A percentile compares a stretch with the other conserved stretches of the same genome.
These are phyloP conservation scores for Cantharis rustica DNA, from an alignment of 2,888 invertebrate species.

Conservation along the genomic window DNA sequence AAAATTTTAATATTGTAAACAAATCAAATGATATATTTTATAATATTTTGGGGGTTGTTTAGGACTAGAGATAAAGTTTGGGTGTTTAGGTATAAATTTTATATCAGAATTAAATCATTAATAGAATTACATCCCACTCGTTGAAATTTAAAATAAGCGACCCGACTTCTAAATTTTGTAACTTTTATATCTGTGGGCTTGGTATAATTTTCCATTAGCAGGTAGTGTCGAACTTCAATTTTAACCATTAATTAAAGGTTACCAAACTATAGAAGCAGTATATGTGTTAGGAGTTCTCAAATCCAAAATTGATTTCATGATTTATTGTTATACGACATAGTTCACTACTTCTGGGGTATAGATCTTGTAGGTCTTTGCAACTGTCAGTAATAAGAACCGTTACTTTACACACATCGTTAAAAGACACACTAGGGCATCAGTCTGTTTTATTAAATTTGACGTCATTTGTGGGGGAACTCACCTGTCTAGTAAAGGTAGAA, in stretches of 20 bases:
- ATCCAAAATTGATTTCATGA: background rate
- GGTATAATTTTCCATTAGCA: background rate
- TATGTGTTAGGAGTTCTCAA: background rate
- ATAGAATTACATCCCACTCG: background rate
- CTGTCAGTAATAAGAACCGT: constrained; percentile 31
- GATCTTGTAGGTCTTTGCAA: constrained; percentile 27
- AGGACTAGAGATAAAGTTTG: no score
- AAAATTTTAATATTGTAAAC: no score
- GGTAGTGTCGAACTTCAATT: background rate
- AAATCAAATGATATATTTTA: no score
- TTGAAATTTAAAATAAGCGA: background rate
- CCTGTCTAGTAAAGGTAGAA: constrained; percentile 32
- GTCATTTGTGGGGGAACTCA: constrained; percentile 34
- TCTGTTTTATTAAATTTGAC: constrained; percentile 30
- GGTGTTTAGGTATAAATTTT: no score
- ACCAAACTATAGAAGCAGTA: background rate
- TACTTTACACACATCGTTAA: constrained; percentile 22
- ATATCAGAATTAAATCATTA: no score
- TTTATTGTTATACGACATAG: background rate
- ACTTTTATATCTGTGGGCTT: background rate
- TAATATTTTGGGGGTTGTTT: no score
- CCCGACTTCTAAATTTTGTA: background rate
- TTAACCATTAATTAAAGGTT: background rate
- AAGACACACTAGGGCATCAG: constrained; percentile 20
- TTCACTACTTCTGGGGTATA: constrained; percentile 27